A percentile compares a stretch with the other conserved stretches of the same genome.
Conservation (phyloP, 2,113 vertebrate species). For the Balaeniceps rex region DNA sequence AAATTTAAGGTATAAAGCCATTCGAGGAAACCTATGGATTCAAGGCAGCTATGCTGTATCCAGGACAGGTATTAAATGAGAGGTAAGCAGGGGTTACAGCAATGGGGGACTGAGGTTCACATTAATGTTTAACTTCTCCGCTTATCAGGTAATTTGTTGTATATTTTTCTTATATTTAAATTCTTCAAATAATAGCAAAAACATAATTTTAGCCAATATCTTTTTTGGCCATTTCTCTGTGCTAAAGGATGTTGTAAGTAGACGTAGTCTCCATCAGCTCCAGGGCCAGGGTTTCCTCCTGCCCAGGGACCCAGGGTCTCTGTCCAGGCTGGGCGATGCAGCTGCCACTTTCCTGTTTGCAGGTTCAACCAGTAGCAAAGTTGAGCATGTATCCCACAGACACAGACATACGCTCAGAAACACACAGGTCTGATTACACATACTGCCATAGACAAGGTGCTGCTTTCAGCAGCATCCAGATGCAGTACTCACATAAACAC, state of each 20-base stretch:
- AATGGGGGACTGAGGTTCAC: neutral
- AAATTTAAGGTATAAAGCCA: neutral
- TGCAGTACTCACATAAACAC: neutral
- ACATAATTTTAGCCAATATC: fast-evolving
- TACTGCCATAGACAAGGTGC: neutral
- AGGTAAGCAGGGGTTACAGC: neutral
- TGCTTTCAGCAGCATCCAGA: neutral
- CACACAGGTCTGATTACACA: neutral
- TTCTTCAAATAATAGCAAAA: neutral
- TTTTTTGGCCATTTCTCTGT: neutral
- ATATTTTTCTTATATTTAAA: neutral
- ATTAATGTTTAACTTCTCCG: neutral
- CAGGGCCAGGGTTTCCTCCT: neutral
- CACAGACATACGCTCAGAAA: neutral
- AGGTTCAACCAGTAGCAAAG: neutral
- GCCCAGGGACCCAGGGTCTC: neutral
- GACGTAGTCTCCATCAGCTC: neutral
- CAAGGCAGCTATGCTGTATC: neutral
- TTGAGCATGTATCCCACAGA: neutral
- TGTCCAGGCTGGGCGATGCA: fast-evolving
- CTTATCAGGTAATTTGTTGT: neutral
- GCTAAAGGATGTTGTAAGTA: neutral
- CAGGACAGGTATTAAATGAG: neutral
- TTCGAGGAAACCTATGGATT: neutral
- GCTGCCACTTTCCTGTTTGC: neutral